Base-by-base conservation (phyloP, 2,113 vertebrate genomes). In the Rhombomys opimus region DNA sequence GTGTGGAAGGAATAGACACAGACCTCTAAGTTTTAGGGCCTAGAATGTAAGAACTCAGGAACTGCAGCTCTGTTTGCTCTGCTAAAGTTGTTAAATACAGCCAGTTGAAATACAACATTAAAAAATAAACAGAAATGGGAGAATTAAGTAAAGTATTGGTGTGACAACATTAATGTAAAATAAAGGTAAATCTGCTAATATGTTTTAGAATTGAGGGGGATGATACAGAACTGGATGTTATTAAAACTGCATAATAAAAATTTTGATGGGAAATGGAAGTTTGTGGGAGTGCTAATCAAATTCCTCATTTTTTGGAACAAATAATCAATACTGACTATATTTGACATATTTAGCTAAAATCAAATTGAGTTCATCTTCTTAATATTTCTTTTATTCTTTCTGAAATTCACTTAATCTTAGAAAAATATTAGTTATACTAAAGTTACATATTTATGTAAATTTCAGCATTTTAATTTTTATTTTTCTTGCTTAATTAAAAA, bases 271-370 rank as follows among this genome's bases (percentile, higher is more conserved):
- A 41, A 75, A 87, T 76, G 18, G 20, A 96, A 6, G 81, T 97
- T 68, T 52, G 93, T 95, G 87, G 91, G n/a, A 93, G 59, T 89
- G 93, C 61, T 96, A 93, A 96, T 96, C 46, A 50, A 77, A 77
- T 96, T 87, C 23, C 76, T 97, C 72, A 92, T 38, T 91, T 98
- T 95, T 82, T 63, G 93, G 89, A 96, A 91, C 41, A 97, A 94
- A 94, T 89, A 90, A 97, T 97, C 91, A 96, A 59, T 96, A 95
- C 95, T 94, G 95, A 97, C 91, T 95, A 92, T 89, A 92, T 96
- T 91, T 96, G 94, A 86, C 76, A 96, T 46, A 89, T 95, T 93
- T 90, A 95, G 65, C 73, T 63, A 94, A 92, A 96, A 78, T 52
- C n/a, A 76, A 82, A 63, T 91, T 92, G 59, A 85, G 32, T 78